Base-by-base conservation (phyloP, 2,113 vertebrate species). In the Cyprinodon tularosa region DNA sequence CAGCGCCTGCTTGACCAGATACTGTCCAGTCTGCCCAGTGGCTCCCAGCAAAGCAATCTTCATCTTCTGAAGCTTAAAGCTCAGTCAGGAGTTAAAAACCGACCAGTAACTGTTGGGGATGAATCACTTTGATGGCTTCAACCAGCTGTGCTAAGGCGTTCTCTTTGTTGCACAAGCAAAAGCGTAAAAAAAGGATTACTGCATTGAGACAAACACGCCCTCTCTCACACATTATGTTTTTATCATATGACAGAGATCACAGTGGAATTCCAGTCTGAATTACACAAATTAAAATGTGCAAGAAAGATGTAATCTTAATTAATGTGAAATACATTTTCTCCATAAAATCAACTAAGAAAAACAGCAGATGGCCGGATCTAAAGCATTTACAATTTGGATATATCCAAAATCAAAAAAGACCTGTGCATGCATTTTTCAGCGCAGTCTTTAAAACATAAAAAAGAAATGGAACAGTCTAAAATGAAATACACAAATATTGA, bases 31-130 rank as follows among this genome's bases (percentile, higher is more conserved):
- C 83, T 94, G 94, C 17, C 95, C 95, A 3, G 94, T 95, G 70
- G 94, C 95, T 71, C 95, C 95, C 77, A 96, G 87, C 65, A 96
- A 81, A 0, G 89, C 80, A 12, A 96, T 88, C 90, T 89, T 96
- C 95, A 96, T 96, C 72, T 71, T 74, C 72, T 70, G 61, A 66
- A 12, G n/a, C 42, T 66, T 15, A n/a, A 53, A 61, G 59, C 37
- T 44, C 71, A 42, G 20, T 72, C 61, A 38, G 53, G 11, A 66
- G 44, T 29, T 61, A 37, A 66, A 29, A 14, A 60, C 13, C 13
- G 38, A 68, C 57, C 17, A 0, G 22, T 0, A 11, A 45, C 9
- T 11, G 9, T 6, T 42, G 42, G 38, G 0, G 22, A 11, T 22
- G 15, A 75, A 36, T 0, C 66, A 15, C 22, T 64, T 62, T 3